Conservation (phyloP, 2,888 invertebrate species). For the Drosophila kanekoi region DNA sequence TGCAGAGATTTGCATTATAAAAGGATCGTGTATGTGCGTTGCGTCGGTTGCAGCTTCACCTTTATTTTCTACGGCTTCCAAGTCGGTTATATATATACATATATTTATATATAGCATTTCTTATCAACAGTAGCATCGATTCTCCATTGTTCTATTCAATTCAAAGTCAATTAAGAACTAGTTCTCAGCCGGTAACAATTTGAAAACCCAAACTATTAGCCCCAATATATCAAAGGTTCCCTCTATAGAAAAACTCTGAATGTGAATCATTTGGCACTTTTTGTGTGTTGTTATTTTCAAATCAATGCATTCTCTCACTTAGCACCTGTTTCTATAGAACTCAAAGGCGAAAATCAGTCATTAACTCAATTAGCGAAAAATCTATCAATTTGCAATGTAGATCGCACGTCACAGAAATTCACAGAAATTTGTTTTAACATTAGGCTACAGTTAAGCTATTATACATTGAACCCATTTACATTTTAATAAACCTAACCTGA, state of each 20-base stretch:
- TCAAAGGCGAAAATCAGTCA: constrained; percentile 25
- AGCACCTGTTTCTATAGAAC: constrained; percentile 48
- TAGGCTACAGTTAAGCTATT: constrained; percentile 55
- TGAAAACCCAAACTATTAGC: constrained; percentile 31
- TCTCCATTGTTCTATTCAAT: constrained; percentile 54
- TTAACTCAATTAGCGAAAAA: constrained; percentile 68
- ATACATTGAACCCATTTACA: constrained; percentile 61
- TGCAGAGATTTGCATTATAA: constrained; percentile 70
- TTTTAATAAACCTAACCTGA: constrained; percentile 51
- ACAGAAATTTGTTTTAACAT: constrained; percentile 66
- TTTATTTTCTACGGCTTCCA: background rate
- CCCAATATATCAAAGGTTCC: constrained; percentile 10
- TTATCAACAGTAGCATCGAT: constrained; percentile 62
- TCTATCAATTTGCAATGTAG: constrained; percentile 58
- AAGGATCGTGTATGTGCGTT: constrained; percentile 41
- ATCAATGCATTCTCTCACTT: constrained; percentile 45
- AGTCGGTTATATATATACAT: background rate
- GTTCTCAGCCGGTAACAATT: constrained; percentile 44
- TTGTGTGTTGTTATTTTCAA: constrained; percentile 20
- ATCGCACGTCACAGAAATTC: constrained; percentile 53
- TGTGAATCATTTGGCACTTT: constrained; percentile 16
- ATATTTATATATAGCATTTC: constrained; percentile 3
- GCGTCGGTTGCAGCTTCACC: constrained; percentile 11
- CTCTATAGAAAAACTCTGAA: constrained; percentile 8
- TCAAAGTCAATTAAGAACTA: constrained; percentile 41